Conservation (phyloP, 1,140 invertebrate genomes). For the Diorhabda sublineata region DNA sequence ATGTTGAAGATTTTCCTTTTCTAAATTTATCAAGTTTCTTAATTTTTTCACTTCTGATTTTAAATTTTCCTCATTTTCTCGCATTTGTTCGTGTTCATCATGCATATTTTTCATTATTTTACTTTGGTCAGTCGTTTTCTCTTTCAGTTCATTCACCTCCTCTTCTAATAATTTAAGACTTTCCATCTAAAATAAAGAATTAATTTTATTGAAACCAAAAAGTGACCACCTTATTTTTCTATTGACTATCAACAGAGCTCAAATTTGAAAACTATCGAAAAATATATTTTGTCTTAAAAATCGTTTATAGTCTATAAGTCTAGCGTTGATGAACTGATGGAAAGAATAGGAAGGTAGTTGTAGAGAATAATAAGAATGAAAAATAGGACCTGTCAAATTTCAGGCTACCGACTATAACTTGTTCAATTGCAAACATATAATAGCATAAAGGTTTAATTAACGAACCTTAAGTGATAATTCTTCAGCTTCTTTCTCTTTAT, state of each 20-base stretch:
- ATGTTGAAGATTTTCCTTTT: slow-evolving; percentile 49
- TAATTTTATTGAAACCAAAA: neutral
- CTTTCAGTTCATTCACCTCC: slow-evolving; percentile 56
- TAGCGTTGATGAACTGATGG: no score
- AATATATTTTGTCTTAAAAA: no score
- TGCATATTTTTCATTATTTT: slow-evolving; percentile 53
- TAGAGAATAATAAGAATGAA: no score
- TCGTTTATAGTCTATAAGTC: no score
- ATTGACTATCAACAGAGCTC: no score
- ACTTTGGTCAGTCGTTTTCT: slow-evolving; percentile 57
- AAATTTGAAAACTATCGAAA: no score
- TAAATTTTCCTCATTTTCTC: slow-evolving; percentile 53
- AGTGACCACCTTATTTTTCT: no score
- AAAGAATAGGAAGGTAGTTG: no score
- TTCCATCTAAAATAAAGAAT: slow-evolving; percentile 44
- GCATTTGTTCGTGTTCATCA: slow-evolving; percentile 56
- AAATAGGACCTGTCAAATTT: no score
- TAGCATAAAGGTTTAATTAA: no score
- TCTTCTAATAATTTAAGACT: slow-evolving; percentile 56
- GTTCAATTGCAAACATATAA: no score
- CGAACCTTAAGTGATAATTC: slow-evolving; percentile 45
- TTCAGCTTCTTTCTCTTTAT: slow-evolving; percentile 47
- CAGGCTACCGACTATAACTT: no score
- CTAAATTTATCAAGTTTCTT: slow-evolving; percentile 49
- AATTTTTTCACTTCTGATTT: slow-evolving; percentile 55